Evolutionary conservation across 2,888 invertebrate species (phyloP).

Genomic region (Asteroscopus sphinx): DNA sequence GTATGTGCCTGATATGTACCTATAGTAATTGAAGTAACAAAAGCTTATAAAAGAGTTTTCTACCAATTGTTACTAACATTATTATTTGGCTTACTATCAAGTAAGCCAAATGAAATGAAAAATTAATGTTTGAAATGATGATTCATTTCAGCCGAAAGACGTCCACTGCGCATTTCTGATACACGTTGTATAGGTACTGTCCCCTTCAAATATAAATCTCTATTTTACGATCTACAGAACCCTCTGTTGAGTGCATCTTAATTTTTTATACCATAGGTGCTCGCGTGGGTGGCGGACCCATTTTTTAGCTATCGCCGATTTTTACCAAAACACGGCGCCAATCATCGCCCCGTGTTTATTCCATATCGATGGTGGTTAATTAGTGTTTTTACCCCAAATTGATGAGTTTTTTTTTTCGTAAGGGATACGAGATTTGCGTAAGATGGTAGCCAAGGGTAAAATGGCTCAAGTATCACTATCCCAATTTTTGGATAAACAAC

Average conservation of each 20-base stretch:
- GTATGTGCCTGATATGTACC: too few relatives aligned
- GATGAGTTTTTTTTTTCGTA: constrained; percentile 59
- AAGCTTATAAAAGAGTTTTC: too few relatives aligned
- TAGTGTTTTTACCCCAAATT: constrained; percentile 76
- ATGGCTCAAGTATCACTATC: constrained; percentile 20
- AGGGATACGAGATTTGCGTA: constrained; percentile 66
- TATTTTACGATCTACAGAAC: constrained; percentile 36
- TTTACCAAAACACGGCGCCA: constrained; percentile 71
- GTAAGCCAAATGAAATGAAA: too few relatives aligned
- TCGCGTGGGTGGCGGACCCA: constrained; percentile 64
- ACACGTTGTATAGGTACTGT: too few relatives aligned
- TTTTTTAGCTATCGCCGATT: constrained; percentile 64
- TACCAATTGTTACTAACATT: too few relatives aligned
- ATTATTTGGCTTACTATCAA: too few relatives aligned
- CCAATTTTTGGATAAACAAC: constrained; percentile 8
- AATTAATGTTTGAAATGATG: too few relatives aligned
- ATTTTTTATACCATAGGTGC: constrained; percentile 46
- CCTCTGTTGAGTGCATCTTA: neutral
- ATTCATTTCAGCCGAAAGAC: too few relatives aligned
- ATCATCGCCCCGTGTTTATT: constrained; percentile 67
- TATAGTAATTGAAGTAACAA: too few relatives aligned
- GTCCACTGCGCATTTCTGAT: too few relatives aligned
- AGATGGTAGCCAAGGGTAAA: constrained; percentile 67
- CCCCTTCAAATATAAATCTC: neutral
- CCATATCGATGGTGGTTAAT: constrained; percentile 76